phyloP scores from a whole-genome alignment of 2,888 invertebrate genomes.

The Drosophila colorata region DNA sequence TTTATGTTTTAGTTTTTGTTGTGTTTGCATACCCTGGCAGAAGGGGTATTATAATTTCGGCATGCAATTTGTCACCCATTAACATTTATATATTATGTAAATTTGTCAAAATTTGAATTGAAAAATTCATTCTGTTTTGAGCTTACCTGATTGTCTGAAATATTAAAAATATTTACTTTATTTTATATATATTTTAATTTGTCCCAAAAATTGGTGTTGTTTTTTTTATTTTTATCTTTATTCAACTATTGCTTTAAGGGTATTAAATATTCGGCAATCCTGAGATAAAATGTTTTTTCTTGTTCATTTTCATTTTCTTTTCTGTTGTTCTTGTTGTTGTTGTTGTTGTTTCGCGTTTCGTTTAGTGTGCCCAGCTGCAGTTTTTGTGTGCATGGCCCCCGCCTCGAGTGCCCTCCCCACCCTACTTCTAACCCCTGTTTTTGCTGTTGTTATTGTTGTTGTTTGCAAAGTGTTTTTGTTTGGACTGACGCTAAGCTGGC shows the following conservation, averaged over 20 bases:
- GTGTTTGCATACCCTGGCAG: background rate
- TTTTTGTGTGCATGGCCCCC: slow-evolving; percentile 32
- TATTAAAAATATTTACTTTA: no score
- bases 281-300: background rate
- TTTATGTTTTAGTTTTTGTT: slow-evolving; percentile 52
- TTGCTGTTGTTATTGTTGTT: slow-evolving; percentile 26
- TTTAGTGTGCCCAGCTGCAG: slow-evolving; percentile 51
- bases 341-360: slow-evolving; percentile 15
- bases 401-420: slow-evolving; percentile 5
- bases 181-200: background rate
- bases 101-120: no score
- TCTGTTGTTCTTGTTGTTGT: background rate
- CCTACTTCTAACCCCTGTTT: background rate
- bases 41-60: background rate
- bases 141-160: no score
- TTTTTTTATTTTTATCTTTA: background rate
- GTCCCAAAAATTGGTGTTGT: no score
- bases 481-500: slow-evolving; percentile 63
- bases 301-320: background rate
- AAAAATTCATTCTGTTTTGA: no score
- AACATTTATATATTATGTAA: no score
- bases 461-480: slow-evolving; percentile 60
- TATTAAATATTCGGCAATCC: background rate
- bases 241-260: background rate
- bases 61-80: background rate